Evolutionary conservation across 2,113 vertebrate genomes (phyloP), one percentile per base, ranked within the genome.

Genomic region (Clupea harengus): DNA sequence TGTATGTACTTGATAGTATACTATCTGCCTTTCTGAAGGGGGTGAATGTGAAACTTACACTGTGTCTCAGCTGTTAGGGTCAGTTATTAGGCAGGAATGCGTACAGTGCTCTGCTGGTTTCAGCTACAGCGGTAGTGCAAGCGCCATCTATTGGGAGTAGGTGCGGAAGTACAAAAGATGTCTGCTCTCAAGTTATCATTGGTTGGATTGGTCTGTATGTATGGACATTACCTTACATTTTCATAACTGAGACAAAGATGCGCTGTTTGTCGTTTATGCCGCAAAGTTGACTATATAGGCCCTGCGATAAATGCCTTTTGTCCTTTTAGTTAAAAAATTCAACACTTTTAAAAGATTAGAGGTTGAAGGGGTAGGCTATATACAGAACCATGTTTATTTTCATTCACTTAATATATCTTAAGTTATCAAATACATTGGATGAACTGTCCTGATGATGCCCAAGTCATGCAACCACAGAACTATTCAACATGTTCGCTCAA

Each of bases 91-190:
- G n/a, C 47, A 64, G 60, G 25, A 28, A 39, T 28, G n/a, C 22
- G n/a, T 67, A n/a, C 22, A 39, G 72, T 78, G 72, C 39, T 75
- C 28, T 78, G 32, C 72, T 13, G 72, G 32, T 32, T 78, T 78
- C 2, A 39, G 72, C 13, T 15, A 54, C 50, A 39, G 28, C 54
- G 67, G 47, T 89, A 87, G 90, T 88, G 93, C 92, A 93, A 94
- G 95, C 95, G 96, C 97, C 97, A 97, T 95, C 97, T 97, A 94
- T 95, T 91, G 97, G 95, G 86, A 86, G 87, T 81, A 54, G 84
- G 54, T 46, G 44, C n/a, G 45, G 64, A 72, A n/a, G 60, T 20
- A 75, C 72, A 75, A 15, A 75, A 78, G 11, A 78, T 72, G 28
- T 72, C 64, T 0, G 64, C 22, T 72, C n/a, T 10, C 28, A 25